Evolutionary conservation across 2,888 invertebrate genomes (phyloP).

Genomic region (Coecobrya sp.): DNA sequence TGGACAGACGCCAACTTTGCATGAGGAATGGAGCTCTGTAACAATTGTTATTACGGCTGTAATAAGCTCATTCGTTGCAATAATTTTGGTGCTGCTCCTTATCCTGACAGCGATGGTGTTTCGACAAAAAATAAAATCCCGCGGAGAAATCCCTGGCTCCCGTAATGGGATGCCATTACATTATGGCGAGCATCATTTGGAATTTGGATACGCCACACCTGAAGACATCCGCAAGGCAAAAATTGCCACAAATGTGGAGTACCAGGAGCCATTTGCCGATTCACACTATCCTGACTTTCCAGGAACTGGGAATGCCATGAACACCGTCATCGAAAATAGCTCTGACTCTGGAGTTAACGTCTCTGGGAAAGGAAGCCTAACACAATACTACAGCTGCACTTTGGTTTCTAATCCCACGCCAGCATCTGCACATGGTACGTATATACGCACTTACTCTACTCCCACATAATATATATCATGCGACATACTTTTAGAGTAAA

Average conservation of each 20-base stretch:
- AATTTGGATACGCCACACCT: slow-evolving; percentile 86
- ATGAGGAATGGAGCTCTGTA: slow-evolving; percentile 86
- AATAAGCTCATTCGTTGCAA: slow-evolving; percentile 86
- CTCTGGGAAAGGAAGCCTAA: slow-evolving; percentile 85
- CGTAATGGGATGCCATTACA: slow-evolving; percentile 84
- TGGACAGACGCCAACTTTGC: slow-evolving; percentile 83
- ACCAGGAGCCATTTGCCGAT: slow-evolving; percentile 86
- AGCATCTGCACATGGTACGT: slow-evolving; percentile 72
- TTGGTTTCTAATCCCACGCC: slow-evolving; percentile 85
- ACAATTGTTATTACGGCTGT: slow-evolving; percentile 86
- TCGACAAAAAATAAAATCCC: slow-evolving; percentile 84
- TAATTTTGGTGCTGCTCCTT: slow-evolving; percentile 85
- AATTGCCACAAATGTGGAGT: slow-evolving; percentile 84
- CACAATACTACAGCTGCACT: slow-evolving; percentile 86
- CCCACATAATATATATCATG: not conserved
- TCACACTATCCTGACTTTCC: slow-evolving; percentile 81
- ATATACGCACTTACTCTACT: not conserved
- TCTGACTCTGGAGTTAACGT: slow-evolving; percentile 76
- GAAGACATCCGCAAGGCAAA: slow-evolving; percentile 86
- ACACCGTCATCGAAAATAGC: slow-evolving; percentile 79
- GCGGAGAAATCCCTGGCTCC: slow-evolving; percentile 83
- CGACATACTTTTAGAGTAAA: not conserved
- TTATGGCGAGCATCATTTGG: slow-evolving; percentile 81
- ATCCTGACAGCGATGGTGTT: slow-evolving; percentile 86
- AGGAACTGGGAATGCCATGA: slow-evolving; percentile 76